phyloP scores from a whole-genome alignment of 2,888 invertebrate genomes.

The Archips crataeganus region DNA sequence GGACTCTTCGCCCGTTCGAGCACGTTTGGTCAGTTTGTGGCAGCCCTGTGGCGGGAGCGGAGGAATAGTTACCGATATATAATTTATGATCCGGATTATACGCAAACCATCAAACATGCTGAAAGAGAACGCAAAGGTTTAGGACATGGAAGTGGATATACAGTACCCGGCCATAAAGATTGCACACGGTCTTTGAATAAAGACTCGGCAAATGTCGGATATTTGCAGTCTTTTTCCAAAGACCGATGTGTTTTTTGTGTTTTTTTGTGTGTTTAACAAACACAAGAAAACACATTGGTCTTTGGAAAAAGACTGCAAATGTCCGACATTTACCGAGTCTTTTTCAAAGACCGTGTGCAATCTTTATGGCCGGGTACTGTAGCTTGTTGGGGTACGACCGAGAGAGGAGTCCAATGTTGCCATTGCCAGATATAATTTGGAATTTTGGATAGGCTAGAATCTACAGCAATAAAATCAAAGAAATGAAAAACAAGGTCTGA shows the following conservation, averaged over 20 bases:
- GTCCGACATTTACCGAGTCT: no score
- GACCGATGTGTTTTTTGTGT: no score
- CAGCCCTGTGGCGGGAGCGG: slow-evolving; percentile 58
- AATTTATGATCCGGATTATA: slow-evolving; percentile 79
- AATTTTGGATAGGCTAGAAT: slow-evolving; percentile 57
- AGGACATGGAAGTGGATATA: slow-evolving; percentile 47
- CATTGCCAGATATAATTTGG: slow-evolving; percentile 52
- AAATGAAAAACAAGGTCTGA: neutral
- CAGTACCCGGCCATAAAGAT: no score
- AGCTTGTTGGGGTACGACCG: slow-evolving; percentile 54
- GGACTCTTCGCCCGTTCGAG: slow-evolving; percentile 74
- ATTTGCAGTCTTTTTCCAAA: no score
- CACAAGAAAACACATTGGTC: no score
- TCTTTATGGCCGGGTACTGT: no score
- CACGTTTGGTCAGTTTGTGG: slow-evolving; percentile 72
- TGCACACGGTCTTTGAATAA: no score
- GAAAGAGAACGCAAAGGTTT: slow-evolving; percentile 70
- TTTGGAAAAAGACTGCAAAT: no score
- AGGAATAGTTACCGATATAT: slow-evolving; percentile 79
- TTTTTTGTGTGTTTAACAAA: no score
- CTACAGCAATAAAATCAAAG: neutral
- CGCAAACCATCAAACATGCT: slow-evolving; percentile 86
- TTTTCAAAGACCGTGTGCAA: no score
- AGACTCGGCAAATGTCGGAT: no score
- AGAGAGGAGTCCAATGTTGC: slow-evolving; percentile 77